A percentile compares a stretch with the other conserved stretches of the same genome.
Conservation (phyloP, 2,888 invertebrate genomes). For the Malthinus flaveolus region DNA sequence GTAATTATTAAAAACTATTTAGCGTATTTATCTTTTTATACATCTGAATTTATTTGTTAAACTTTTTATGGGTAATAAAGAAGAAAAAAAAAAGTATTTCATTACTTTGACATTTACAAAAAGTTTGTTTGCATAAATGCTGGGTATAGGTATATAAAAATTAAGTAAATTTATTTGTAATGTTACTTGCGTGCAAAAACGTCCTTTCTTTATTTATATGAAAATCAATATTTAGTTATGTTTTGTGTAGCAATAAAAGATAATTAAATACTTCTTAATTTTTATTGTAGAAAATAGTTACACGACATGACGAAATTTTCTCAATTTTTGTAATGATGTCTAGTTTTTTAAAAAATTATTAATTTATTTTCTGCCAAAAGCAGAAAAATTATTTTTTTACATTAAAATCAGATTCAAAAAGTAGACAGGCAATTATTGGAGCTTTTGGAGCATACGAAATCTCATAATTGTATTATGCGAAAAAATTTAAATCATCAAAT, state of each 20-base stretch:
- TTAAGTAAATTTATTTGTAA: conserved; percentile 5
- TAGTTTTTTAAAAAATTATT: neutral
- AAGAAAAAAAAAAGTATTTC: conserved; percentile 3
- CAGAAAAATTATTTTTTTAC: conserved; percentile 1
- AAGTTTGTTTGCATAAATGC: conserved; percentile 1
- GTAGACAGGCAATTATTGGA: conserved; percentile 11
- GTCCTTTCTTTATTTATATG: neutral
- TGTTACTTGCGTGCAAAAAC: conserved; percentile 5
- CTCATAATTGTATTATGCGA: conserved; percentile 6
- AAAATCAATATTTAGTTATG: conserved; percentile 5
- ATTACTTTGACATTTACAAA: conserved; percentile 6
- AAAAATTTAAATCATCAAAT: no score
- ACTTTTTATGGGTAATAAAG: neutral
- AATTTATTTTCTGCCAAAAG: conserved; percentile 6
- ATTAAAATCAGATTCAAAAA: conserved; percentile 3
- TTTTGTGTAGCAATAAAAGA: conserved; percentile 1
- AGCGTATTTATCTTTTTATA: no score
- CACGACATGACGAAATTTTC: conserved; percentile 2
- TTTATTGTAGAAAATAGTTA: conserved; percentile 2
- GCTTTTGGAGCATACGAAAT: conserved; percentile 8
- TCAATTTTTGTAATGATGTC: neutral
- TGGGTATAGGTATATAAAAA: neutral
- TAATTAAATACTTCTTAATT: conserved; percentile 6
- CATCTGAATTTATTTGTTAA: neutral
- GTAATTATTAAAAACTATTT: no score